Base-by-base conservation (phyloP, 2,797 vertebrate genomes). In the Malurus splendens region DNA sequence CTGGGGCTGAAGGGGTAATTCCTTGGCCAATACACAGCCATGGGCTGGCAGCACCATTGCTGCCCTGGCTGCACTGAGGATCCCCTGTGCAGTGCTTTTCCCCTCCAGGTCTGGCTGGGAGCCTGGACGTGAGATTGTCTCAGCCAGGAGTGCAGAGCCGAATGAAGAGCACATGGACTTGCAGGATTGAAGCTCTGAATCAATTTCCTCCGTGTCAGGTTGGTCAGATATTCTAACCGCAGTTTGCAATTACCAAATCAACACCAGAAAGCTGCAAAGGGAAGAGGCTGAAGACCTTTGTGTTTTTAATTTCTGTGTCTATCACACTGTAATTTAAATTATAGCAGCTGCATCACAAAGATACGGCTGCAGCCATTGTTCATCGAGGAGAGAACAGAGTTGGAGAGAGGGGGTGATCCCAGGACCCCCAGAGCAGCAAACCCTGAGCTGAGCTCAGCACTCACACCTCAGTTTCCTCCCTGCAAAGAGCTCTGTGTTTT, bases 161-260 rank as follows among this genome's bases (percentile, higher is more conserved):
- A 92, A 59, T 52, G 80, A 93, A 72, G 66, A 48, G 85, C 14
- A 82, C 89, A 27, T 84, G 73, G 68, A 88, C 36, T 79, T 70
- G 67, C 51, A 61, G 85, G 87, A 93, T 66, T 93, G 76, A 90
- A 87, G 87, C 24, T 82, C 79, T 85, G 70, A 92, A 92, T 78
- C 90, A 15, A 89, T 92, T 93, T 87, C 66, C 85, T 75, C 70
- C 82, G 24, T 6, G 56, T 92, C 79, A 89, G 25, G 45, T 47
- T 51, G 65, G 87, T 64, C 87, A 74, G 39, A 80, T 92, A 61
- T 65, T 89, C 77, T 51, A 91, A 87, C 68, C 33, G 36, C 87
- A 64, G 42, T 64, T 89, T 59, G 47, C 76, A 89, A 85, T 87
- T 92, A 75, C 79, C 70, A 89, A 82, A 89, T 80, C 70, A 84